These are phyloP conservation scores for Diplodus sargus DNA, from an alignment of 2,797 vertebrate species.

Conservation along the genomic window DNA sequence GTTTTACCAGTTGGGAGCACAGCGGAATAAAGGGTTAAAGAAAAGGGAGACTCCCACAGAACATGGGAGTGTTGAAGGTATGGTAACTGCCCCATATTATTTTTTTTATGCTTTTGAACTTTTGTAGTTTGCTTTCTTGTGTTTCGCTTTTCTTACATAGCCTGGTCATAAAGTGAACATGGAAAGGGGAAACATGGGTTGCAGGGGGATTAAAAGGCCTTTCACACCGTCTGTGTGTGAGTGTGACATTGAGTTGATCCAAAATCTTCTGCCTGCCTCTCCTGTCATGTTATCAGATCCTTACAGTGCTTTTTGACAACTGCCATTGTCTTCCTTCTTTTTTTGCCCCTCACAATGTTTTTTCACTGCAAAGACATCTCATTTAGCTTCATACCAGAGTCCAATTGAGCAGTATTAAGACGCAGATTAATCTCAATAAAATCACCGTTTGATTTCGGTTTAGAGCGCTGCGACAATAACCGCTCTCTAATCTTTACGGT, in stretches of 20 bases:
- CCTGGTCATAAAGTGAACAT: neutral
- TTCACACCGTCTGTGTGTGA: slow-evolving; percentile 34
- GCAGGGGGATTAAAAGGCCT: slow-evolving; percentile 48
- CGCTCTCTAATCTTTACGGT: slow-evolving; percentile 69
- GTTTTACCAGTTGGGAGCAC: no score
- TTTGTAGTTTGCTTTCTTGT: neutral
- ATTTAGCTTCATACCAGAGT: slow-evolving; percentile 48
- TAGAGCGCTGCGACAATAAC: slow-evolving; percentile 45
- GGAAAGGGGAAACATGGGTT: slow-evolving; percentile 23
- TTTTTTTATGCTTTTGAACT: slow-evolving; percentile 22
- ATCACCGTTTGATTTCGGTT: slow-evolving; percentile 65
- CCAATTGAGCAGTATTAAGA: slow-evolving; percentile 54
- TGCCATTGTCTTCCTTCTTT: slow-evolving; percentile 12
- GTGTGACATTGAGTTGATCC: slow-evolving; percentile 29
- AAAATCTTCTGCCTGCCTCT: slow-evolving; percentile 32
- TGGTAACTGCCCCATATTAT: neutral
- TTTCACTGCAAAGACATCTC: slow-evolving; percentile 18
- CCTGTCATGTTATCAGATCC: slow-evolving; percentile 28
- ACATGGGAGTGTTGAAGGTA: no score
- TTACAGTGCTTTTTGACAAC: slow-evolving; percentile 22
- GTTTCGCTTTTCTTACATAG: neutral
- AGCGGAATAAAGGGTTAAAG: no score
- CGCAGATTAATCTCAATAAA: slow-evolving; percentile 65
- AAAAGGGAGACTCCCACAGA: no score
- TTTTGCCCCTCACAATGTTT: slow-evolving; percentile 7